Evolutionary conservation across 2,888 invertebrate genomes (phyloP), one percentile per base, ranked within the genome.

Genomic region (Drosophila hamatofila): DNA sequence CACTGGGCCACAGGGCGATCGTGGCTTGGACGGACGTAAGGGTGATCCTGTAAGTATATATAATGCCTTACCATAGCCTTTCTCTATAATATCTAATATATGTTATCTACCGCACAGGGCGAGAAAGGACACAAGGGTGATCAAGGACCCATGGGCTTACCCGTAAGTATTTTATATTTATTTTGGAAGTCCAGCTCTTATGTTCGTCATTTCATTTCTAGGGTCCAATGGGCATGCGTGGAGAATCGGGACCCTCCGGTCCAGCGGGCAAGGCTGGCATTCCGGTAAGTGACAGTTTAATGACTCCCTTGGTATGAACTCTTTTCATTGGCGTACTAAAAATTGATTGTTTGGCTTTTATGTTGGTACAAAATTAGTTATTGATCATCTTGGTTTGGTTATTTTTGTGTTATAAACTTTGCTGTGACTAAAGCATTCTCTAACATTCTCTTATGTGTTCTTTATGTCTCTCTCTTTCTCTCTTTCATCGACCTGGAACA

Each of bases 61-160:
- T 2, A 0, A 18, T 21, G 12, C 21, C 16, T 7, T 4, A n/a
- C 2, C 3, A 1, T 9, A 7, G 1, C n/a, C n/a, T n/a, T n/a
- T n/a, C n/a, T n/a, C 7, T 8, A 2, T 12, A 27, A 18, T 39
- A 21, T 21, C 18, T 23, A 33, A n/a, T 21, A 12, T 18, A 4
- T 23, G 7, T 55, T 25, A 6, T 39, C 16, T 25, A 57, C 21
- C 21, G 9, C 23, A 56, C 85, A 92, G 92, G 92, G 92, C 75
- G 93, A 93, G 42, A 93, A 92, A 79, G 93, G 92, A 56, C 83
- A 87, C 68, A 93, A 93, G 76, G 93, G 93, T 48, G 93, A 93
- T 85, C 92, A 92, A 74, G 98, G 98, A 83, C 98, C 98, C 62
- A 98, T 98, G 97, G 98, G 98, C 90, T 94, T 98, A 91, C 98